Evolutionary conservation across 2,113 vertebrate species (phyloP), one percentile per base, ranked within the genome.

Genomic region (Urocynchramus pylzowi): DNA sequence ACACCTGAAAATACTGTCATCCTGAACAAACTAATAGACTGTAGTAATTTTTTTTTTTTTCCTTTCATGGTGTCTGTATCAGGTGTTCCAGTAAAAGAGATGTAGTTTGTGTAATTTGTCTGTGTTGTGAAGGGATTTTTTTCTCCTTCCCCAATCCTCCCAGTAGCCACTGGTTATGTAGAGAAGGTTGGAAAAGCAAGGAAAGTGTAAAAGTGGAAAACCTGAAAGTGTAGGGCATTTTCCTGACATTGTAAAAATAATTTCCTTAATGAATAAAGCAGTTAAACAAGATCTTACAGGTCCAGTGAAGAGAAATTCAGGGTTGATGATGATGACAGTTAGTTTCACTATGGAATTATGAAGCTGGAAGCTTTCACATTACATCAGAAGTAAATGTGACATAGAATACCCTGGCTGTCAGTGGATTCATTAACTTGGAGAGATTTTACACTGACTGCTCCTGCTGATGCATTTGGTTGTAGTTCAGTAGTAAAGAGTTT

Each of bases 141-240:
- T 47, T 4, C 7, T 45, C 6, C 9, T 23, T 4, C 19, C 2
- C 3, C 5, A 60, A 3, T 47, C 35, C 3, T 24, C 5, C 45
- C 45, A 22, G 26, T 49, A 74, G 15, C 16, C 11, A 44, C 30
- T 2, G 2, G 6, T 56, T 81, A 10, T 11, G 10, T 53, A 44
- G 42, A 14, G 15, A 23, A 59, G 35, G 14, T 39, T 78, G 42
- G 35, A 92, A 93, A 70, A 67, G 42, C 19, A 18, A 53, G 45
- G 16, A 19, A n/a, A 73, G n/a, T n/a, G n/a, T n/a, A n/a, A n/a
- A n/a, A n/a, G n/a, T n/a, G 44, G 11, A 39, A 35, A 50, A 71
- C 26, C n/a, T 74, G 42, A 37, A 86, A 49, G 28, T 20, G 13
- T 49, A 44, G 33, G 37, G 4, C 30, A 70, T 78, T 53, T 89